Percentiles rank a stretch among this genome's conserved stretches.
phyloP scores from a whole-genome alignment of 2,888 invertebrate genomes.

The Griposia aprilina region DNA sequence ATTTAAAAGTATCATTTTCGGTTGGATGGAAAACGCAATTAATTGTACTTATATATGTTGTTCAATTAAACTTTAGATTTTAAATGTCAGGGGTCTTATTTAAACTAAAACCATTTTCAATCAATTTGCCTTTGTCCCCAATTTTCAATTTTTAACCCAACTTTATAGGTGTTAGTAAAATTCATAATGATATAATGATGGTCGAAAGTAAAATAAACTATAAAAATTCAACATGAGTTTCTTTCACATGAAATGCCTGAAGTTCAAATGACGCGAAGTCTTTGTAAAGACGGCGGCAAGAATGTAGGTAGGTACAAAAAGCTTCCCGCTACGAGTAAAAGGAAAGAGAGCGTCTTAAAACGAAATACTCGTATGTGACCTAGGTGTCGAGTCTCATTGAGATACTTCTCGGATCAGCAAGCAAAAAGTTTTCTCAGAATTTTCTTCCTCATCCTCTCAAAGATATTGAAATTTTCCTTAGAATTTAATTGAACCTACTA shows the following conservation, averaged over 20 bases:
- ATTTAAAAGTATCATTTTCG: not conserved
- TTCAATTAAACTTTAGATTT: not conserved
- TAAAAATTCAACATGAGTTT: not conserved
- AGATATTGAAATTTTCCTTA: not conserved
- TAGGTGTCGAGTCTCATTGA: constrained; percentile 20
- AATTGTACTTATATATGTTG: not conserved
- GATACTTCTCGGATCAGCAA: constrained; percentile 7
- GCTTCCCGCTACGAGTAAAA: constrained; percentile 15
- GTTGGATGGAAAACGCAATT: not conserved
- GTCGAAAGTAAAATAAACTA: not conserved
- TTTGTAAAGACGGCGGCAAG: not conserved
- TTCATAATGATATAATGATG: not conserved
- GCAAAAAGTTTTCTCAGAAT: constrained; percentile 1
- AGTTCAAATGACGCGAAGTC: constrained; percentile 6
- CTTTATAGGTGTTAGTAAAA: not conserved
- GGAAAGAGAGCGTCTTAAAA: constrained; percentile 19
- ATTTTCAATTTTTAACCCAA: not conserved
- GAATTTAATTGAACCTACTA: not conserved
- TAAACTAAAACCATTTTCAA: not conserved
- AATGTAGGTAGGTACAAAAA: not conserved
- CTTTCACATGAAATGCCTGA: not conserved
- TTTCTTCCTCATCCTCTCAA: not conserved
- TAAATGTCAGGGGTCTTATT: not conserved
- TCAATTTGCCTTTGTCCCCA: not conserved
- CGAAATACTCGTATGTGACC: not conserved